Percentiles rank a stretch among this genome's conserved stretches.
phyloP scores from a whole-genome alignment of 2,797 vertebrate species.

The Lateolabrax maculatus region DNA sequence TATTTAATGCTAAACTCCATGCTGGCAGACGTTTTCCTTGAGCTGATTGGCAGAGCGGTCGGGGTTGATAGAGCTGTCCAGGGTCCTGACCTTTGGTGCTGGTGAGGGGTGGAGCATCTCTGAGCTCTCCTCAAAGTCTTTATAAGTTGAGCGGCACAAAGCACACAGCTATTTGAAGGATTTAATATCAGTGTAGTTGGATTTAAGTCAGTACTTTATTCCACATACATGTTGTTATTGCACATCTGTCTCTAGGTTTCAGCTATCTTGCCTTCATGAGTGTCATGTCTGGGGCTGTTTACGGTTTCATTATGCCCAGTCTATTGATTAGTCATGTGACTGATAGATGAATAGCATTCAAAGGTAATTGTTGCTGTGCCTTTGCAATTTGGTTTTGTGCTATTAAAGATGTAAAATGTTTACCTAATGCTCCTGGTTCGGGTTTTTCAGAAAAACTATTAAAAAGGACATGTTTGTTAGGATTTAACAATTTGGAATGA shows the following conservation, averaged over 20 bases:
- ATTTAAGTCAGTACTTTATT: constrained; percentile 28
- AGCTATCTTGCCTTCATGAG: too few species aligned
- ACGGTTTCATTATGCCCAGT: neutral
- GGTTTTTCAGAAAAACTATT: too few species aligned
- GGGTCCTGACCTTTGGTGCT: constrained; percentile 72
- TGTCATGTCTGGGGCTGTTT: neutral
- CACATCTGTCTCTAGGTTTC: too few species aligned
- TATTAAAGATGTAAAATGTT: too few species aligned
- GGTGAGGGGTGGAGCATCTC: constrained; percentile 31
- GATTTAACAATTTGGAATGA: too few species aligned
- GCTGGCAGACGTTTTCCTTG: constrained; percentile 47
- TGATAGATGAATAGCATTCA: too few species aligned
- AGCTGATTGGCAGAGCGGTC: constrained; percentile 58
- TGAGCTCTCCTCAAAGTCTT: constrained; percentile 40
- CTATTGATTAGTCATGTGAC: neutral
- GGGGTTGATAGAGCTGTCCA: constrained; percentile 62
- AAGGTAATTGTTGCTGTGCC: too few species aligned
- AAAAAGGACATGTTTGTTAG: too few species aligned
- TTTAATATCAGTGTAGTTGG: constrained; percentile 22
- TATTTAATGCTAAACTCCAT: constrained; percentile 52
- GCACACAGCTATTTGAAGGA: constrained; percentile 22
- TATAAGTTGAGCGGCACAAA: constrained; percentile 25
- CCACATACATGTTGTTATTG: neutral
- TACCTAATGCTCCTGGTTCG: too few species aligned
- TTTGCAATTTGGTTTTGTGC: too few species aligned